Evolutionary conservation across 2,797 vertebrate species (phyloP).

Genomic region (Notolabrus celidotus): DNA sequence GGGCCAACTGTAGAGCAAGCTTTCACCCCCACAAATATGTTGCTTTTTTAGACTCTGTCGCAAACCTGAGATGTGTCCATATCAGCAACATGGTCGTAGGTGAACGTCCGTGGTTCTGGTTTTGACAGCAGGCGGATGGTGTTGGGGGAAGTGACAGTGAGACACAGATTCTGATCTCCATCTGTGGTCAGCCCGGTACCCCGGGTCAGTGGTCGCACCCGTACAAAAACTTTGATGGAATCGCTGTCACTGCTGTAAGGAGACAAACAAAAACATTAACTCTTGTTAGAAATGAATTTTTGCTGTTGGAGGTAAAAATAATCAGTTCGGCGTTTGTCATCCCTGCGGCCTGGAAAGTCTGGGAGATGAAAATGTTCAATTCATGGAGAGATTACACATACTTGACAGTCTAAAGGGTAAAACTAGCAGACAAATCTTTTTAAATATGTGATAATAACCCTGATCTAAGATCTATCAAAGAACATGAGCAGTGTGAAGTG

Average conservation of each 20-base stretch:
- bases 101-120: constrained; percentile 94
- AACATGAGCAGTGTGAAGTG: too few relatives aligned
- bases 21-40: not conserved
- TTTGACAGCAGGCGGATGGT: constrained; percentile 92
- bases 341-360: too few relatives aligned
- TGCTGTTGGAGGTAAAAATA: too few relatives aligned
- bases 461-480: not conserved
- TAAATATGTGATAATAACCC: not conserved
- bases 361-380: too few relatives aligned
- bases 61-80: constrained; percentile 92
- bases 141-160: constrained; percentile 89
- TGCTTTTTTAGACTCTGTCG: constrained; percentile 5
- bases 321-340: too few relatives aligned
- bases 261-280: not conserved
- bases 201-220: constrained; percentile 91
- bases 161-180: constrained; percentile 89
- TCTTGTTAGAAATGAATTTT: too few relatives aligned
- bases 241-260: constrained; percentile 87
- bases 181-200: constrained; percentile 79
- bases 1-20: not conserved
- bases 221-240: constrained; percentile 94
- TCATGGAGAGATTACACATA: too few relatives aligned
- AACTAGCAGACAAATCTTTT: too few relatives aligned
- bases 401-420: too few relatives aligned
- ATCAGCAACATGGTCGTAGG: constrained; percentile 94